Base-by-base conservation (phyloP, 2,113 vertebrate genomes). In the Campylomormyrus numenius region DNA sequence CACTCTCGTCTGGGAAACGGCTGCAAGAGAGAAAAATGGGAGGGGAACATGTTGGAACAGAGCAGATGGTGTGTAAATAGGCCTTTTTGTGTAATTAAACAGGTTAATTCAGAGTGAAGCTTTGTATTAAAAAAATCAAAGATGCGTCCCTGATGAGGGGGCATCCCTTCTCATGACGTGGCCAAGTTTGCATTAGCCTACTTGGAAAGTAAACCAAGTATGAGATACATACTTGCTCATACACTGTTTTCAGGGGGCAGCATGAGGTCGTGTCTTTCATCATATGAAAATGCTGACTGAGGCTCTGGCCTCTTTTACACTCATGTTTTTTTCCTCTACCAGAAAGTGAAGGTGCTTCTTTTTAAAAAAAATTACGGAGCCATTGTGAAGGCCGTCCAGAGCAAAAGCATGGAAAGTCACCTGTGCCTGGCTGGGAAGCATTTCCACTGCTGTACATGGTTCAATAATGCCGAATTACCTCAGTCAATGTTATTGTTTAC, bases 11-110 rank as follows among this genome's bases (percentile, higher is more conserved):
- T 56, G 48, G 50, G 3, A 48, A 39, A 87, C 5, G 85, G 24
- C 24, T 87, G 17, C 3, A n/a, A 3, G 46, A 39, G n/a, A 50
- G 27, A 9, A 39, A 31, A 56, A 9, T 53, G n/a, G 11, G 85
- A 35, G n/a, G 46, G 27, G 49, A 39, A 24, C 35, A 53, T 35
- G 2, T 21, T 35, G n/a, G n/a, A 31, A 15, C 49, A 87, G 50
- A 87, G 85, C 85, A 87, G 85, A 87, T 87, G 85, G 85, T 39
- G n/a, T 15, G 49, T 27, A 87, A 31, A 87, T 87, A 52, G 48
- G 15, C 50, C n/a, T 56, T 35, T 62, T 87, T 87, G 85, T 53
- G 50, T 53, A 39, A 87, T 87, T 87, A 87, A 87, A 56, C 49
- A 87, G 50, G 85, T 87, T 87, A 87, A 53, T 56, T 53, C 85